These are phyloP conservation scores for Alaudala cheleensis DNA, from an alignment of 2,113 vertebrate species.

Conservation along the genomic window DNA sequence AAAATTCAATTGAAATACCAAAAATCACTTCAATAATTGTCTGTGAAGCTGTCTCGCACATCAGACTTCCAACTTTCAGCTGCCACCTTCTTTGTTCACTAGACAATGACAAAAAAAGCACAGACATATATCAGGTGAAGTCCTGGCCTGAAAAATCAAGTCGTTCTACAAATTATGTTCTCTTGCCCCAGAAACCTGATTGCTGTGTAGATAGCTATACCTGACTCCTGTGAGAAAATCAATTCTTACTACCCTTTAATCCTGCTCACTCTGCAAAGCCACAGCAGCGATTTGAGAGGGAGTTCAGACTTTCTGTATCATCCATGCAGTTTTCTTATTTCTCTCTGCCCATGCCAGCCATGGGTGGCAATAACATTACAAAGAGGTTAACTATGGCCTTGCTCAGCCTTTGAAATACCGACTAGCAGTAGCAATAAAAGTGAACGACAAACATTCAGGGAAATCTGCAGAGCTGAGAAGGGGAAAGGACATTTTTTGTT, in stretches of 20 bases:
- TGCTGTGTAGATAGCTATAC: not conserved
- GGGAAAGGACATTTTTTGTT: not conserved
- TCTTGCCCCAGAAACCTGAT: slow-evolving; percentile 26
- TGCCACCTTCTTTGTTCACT: not conserved
- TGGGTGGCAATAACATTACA: not conserved
- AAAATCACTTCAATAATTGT: not conserved
- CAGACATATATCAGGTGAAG: not conserved
- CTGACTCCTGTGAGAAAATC: slow-evolving; percentile 32
- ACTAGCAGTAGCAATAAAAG: not conserved
- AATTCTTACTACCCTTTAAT: slow-evolving; percentile 43
- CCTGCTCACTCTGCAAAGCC: not conserved
- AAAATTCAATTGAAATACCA: not conserved
- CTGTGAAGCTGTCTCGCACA: not conserved
- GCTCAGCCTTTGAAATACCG: not conserved
- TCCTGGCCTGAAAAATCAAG: slow-evolving; percentile 27
- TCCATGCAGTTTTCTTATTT: not conserved
- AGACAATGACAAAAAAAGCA: not conserved
- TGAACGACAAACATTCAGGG: not conserved
- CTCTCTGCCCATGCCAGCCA: not conserved
- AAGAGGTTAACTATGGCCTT: not conserved
- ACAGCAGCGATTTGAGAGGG: not conserved
- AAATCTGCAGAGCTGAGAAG: not conserved
- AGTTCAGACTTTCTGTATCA: slow-evolving; percentile 1
- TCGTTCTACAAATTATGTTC: slow-evolving; percentile 29
- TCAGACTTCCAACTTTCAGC: not conserved